Conservation (phyloP, 2,888 invertebrate species). For the Aquatica leii region DNA sequence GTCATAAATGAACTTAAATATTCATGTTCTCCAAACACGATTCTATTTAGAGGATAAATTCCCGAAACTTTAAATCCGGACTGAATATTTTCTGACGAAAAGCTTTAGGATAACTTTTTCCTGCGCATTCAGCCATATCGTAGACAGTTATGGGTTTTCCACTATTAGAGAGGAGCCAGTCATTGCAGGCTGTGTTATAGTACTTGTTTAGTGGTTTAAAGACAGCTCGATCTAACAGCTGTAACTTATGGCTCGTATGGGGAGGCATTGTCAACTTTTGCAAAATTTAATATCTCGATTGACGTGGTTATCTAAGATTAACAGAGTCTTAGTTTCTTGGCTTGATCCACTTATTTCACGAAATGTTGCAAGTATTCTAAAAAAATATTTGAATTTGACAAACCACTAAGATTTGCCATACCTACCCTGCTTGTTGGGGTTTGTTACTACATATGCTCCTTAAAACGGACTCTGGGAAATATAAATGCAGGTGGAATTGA, state of each 20-base stretch:
- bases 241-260: conserved; percentile 41
- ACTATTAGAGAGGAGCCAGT: conserved; percentile 20
- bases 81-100: conserved; percentile 37
- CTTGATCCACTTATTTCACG: conserved; percentile 17
- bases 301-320: conserved; percentile 50
- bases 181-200: conserved; percentile 32
- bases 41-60: neutral
- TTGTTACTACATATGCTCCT: conserved; percentile 38
- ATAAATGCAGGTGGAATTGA: conserved; percentile 39
- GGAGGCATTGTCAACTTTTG: conserved; percentile 37
- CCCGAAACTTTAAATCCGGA: conserved; percentile 34
- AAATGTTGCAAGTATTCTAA: conserved; percentile 28
- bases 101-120: conserved; percentile 37
- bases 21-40: neutral
- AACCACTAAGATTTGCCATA: conserved; percentile 41
- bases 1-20: neutral
- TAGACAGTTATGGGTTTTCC: conserved; percentile 34
- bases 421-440: conserved; percentile 40
- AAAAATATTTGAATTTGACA: conserved; percentile 42
- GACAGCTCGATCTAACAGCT: conserved; percentile 42
- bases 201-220: conserved; percentile 42
- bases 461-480: no score
- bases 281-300: conserved; percentile 19
- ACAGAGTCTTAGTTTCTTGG: conserved; percentile 39
- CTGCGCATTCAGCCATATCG: conserved; percentile 36